Conservation (phyloP, 2,888 invertebrate species). For the Rhaphigaster nebulosa region DNA sequence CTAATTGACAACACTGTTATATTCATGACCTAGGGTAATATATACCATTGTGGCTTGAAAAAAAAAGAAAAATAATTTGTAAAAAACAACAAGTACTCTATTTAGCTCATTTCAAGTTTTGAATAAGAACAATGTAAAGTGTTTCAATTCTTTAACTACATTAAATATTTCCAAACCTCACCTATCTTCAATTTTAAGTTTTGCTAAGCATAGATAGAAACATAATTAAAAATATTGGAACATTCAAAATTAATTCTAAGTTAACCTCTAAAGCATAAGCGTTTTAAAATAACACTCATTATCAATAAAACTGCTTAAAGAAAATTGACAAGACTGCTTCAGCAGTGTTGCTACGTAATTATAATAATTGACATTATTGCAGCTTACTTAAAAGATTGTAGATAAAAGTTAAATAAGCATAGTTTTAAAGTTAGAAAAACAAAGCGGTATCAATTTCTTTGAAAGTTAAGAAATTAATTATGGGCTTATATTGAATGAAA, state of each 20-base stretch:
- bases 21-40: too few species aligned
- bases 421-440: neutral
- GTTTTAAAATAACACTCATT: neutral
- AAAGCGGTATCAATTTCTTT: neutral
- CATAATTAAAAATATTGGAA: neutral
- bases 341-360: neutral
- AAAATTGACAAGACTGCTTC: neutral
- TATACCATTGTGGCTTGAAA: too few species aligned
- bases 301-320: neutral
- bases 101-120: too few species aligned
- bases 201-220: neutral
- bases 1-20: too few species aligned
- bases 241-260: neutral
- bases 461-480: neutral
- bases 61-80: too few species aligned
- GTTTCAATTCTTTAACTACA: too few species aligned
- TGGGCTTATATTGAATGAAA: neutral
- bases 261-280: neutral
- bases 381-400: neutral
- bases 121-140: too few species aligned
- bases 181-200: neutral
- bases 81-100: too few species aligned
- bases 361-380: neutral
- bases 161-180: too few species aligned
- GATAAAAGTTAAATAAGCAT: neutral